A percentile compares a stretch with the other conserved stretches of the same genome.
Conservation (phyloP, 2,888 invertebrate genomes). For the Steinernema carpocapsae region DNA sequence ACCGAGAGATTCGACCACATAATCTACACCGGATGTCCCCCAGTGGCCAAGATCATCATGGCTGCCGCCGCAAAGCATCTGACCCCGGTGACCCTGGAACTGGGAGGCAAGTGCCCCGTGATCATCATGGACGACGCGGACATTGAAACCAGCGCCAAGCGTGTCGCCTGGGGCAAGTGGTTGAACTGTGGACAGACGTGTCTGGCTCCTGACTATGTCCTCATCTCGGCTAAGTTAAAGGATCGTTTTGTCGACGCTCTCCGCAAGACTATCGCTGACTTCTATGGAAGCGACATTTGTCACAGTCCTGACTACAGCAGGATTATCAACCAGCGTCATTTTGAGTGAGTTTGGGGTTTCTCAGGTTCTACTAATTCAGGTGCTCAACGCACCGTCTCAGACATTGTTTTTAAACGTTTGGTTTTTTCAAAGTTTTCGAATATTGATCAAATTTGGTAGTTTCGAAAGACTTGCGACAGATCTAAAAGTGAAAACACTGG, state of each 20-base stretch:
- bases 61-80: slow-evolving; percentile 85
- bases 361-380: background rate
- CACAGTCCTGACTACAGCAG: slow-evolving; percentile 84
- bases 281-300: slow-evolving; percentile 80
- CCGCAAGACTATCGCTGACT: slow-evolving; percentile 69
- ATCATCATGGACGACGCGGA: slow-evolving; percentile 83
- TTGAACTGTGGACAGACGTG: slow-evolving; percentile 75
- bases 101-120: slow-evolving; percentile 81
- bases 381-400: too few relatives aligned
- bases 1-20: slow-evolving; percentile 91
- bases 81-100: slow-evolving; percentile 89
- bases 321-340: slow-evolving; percentile 85
- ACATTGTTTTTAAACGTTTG: too few relatives aligned
- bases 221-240: slow-evolving; percentile 48
- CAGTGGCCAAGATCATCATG: slow-evolving; percentile 85
- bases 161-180: slow-evolving; percentile 92
- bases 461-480: background rate
- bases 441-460: background rate
- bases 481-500: too few relatives aligned
- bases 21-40: slow-evolving; percentile 84
- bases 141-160: slow-evolving; percentile 78
- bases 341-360: slow-evolving; percentile 75
- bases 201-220: slow-evolving; percentile 65
- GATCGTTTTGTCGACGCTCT: slow-evolving; percentile 50
- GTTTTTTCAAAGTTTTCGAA: too few relatives aligned